These are phyloP conservation scores for Aviceda subcristata DNA, from an alignment of 2,113 vertebrate genomes.

Conservation along the genomic window DNA sequence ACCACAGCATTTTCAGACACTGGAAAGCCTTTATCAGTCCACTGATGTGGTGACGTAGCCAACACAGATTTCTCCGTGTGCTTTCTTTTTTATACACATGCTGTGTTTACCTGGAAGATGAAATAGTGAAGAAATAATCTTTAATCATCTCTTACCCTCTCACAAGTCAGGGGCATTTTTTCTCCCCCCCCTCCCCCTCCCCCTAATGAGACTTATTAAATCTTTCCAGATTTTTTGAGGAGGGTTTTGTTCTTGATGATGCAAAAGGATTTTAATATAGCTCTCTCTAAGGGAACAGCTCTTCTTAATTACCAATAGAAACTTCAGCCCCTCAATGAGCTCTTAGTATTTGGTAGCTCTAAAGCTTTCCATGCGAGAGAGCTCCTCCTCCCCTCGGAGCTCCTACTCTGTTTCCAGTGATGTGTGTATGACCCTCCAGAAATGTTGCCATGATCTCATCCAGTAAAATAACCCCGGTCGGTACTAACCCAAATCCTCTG, in stretches of 20 bases:
- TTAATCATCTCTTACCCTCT: neutral
- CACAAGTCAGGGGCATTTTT: too few species aligned
- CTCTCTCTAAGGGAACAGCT: neutral
- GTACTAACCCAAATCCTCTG: neutral
- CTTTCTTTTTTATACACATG: neutral
- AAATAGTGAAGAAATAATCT: neutral
- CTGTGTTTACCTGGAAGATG: neutral
- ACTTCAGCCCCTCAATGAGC: neutral
- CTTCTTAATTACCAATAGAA: neutral
- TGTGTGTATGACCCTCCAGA: neutral
- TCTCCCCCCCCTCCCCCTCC: too few species aligned
- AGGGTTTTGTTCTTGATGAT: neutral
- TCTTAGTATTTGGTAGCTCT: neutral
- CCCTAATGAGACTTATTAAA: neutral
- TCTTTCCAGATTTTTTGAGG: neutral
- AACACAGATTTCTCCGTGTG: neutral
- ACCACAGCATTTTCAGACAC: neutral
- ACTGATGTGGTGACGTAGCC: neutral
- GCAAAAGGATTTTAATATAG: neutral
- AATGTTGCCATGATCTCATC: neutral
- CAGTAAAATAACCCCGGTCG: neutral
- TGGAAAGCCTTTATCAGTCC: neutral
- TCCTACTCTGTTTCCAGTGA: neutral
- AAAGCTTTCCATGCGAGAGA: neutral
- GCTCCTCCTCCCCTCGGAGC: neutral